Conservation (phyloP, 2,888 invertebrate genomes). For the Ethmia dodecea region DNA sequence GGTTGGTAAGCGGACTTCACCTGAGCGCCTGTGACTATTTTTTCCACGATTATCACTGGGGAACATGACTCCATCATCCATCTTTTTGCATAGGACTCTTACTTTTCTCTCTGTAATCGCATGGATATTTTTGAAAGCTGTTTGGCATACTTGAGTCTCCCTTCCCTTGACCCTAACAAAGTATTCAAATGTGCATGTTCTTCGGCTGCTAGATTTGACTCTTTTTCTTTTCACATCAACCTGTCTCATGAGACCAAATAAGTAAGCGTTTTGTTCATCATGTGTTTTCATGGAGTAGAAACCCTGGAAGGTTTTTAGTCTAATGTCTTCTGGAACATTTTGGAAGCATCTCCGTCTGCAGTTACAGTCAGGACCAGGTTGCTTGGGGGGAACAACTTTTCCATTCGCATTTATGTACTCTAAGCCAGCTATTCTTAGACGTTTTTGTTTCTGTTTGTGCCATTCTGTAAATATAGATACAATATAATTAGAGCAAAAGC, state of each 20-base stretch:
- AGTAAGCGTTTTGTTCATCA: constrained; percentile 78
- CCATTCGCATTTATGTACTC: constrained; percentile 77
- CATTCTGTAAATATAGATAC: no score
- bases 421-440: constrained; percentile 72
- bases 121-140: constrained; percentile 78
- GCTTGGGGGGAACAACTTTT: constrained; percentile 72
- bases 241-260: constrained; percentile 77
- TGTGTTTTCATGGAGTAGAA: constrained; percentile 77
- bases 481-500: no score
- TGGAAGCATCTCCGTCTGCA: constrained; percentile 72
- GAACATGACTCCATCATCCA: constrained; percentile 78
- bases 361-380: constrained; percentile 73
- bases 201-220: constrained; percentile 69
- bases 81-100: constrained; percentile 74
- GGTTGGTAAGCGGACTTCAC: constrained; percentile 67
- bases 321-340: constrained; percentile 68
- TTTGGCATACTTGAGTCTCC: constrained; percentile 77
- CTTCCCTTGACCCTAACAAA: constrained; percentile 73
- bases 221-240: constrained; percentile 77
- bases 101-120: constrained; percentile 77
- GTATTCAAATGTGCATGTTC: constrained; percentile 77
- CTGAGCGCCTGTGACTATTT: constrained; percentile 70
- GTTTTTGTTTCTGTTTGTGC: constrained; percentile 78
- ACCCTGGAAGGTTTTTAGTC: constrained; percentile 73
- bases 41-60: constrained; percentile 76